These are phyloP conservation scores for Aphelenchoides fujianensis DNA, from an alignment of 1,140 invertebrate genomes.

Conservation along the genomic window DNA sequence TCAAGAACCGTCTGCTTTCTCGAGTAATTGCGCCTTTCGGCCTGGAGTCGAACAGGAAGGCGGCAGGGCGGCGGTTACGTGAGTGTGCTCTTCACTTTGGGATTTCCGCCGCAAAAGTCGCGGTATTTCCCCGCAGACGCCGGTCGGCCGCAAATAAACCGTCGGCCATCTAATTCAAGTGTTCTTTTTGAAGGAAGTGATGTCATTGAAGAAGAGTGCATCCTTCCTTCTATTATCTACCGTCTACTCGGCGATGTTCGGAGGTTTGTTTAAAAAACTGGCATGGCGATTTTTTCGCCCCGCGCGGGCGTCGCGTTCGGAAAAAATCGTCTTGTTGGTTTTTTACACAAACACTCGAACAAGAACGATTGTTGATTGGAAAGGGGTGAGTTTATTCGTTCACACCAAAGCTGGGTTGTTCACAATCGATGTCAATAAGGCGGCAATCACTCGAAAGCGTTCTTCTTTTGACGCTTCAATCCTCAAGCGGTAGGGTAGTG, in stretches of 20 bases:
- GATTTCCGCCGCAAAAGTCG: neutral
- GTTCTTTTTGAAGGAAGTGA: neutral
- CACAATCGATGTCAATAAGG: too few relatives aligned
- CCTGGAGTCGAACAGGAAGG: too few relatives aligned
- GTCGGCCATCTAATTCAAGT: neutral
- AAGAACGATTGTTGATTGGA: neutral
- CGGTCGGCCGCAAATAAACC: neutral
- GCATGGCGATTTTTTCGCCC: neutral
- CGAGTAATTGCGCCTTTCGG: too few relatives aligned
- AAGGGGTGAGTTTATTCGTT: neutral
- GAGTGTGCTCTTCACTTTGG: neutral
- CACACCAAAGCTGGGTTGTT: too few relatives aligned
- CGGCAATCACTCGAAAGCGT: too few relatives aligned
- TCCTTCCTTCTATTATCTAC: neutral
- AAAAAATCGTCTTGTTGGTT: slow-evolving; percentile 2
- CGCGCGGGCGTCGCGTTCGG: neutral
- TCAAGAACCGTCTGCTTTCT: too few relatives aligned
- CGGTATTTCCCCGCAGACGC: neutral
- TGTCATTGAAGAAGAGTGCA: neutral
- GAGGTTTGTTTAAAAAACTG: slow-evolving; percentile 5
- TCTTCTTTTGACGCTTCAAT: neutral
- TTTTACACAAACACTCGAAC: neutral
- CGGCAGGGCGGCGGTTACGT: too few relatives aligned
- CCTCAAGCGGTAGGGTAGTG: slow-evolving; percentile 1
- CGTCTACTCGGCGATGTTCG: neutral